Percentiles rank a stretch among this genome's conserved stretches.
Conservation (phyloP, 2,797 vertebrate species). For the Lates japonicus region DNA sequence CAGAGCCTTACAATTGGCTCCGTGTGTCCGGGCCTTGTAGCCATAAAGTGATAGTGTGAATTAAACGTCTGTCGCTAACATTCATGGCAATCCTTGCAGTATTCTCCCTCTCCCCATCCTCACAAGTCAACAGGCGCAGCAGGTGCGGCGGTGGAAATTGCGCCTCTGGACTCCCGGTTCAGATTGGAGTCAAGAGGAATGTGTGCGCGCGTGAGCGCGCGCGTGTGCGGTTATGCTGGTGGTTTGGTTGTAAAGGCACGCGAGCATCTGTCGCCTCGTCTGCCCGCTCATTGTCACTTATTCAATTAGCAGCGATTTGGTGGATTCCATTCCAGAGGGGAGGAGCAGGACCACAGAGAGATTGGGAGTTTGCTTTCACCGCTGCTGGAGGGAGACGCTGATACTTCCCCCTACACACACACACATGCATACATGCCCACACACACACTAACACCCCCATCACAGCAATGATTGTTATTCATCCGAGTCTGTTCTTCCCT, state of each 20-base stretch:
- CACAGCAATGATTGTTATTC: conserved; percentile 81
- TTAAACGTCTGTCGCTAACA: conserved; percentile 87
- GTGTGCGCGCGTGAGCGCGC: conserved; percentile 9
- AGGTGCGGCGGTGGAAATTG: conserved; percentile 88
- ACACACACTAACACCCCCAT: conserved; percentile 37
- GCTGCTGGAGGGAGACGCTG: conserved; percentile 54
- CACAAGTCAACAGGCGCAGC: conserved; percentile 88
- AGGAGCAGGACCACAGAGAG: conserved; percentile 55
- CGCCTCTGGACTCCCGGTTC: conserved; percentile 77
- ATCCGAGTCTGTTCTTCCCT: conserved; percentile 78
- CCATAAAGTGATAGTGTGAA: conserved; percentile 86
- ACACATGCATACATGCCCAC: conserved; percentile 13
- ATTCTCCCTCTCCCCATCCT: background rate
- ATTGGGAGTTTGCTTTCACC: conserved; percentile 69
- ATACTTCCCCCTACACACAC: conserved; percentile 30
- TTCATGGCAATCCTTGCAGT: conserved; percentile 58
- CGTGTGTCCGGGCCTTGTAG: conserved; percentile 47
- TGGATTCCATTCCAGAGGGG: conserved; percentile 73
- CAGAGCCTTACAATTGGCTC: conserved; percentile 13
- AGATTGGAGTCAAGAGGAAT: conserved; percentile 83
- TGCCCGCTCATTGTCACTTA: conserved; percentile 92
- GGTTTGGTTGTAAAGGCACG: conserved; percentile 94
- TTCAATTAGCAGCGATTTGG: conserved; percentile 92
- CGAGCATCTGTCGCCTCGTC: conserved; percentile 96
- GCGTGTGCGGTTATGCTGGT: conserved; percentile 50